phyloP scores from a whole-genome alignment of 2,888 invertebrate species.

The Clunio marinus region DNA sequence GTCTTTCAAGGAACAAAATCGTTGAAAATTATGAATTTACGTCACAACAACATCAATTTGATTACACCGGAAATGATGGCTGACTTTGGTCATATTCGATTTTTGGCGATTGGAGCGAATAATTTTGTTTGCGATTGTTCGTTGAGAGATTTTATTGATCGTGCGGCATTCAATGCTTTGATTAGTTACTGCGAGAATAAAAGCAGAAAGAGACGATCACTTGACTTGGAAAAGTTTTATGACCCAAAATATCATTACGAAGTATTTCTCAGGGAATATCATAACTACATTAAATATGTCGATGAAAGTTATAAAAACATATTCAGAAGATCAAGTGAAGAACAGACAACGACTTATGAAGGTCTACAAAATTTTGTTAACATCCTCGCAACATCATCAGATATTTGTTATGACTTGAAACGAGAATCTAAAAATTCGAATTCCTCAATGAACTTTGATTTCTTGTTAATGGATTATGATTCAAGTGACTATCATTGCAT shows the following conservation, averaged over 20 bases:
- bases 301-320: slow-evolving; percentile 34
- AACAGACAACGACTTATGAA: too few species aligned
- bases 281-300: not conserved
- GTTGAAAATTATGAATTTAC: slow-evolving; percentile 52
- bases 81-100: slow-evolving; percentile 54
- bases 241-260: slow-evolving; percentile 22
- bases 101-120: slow-evolving; percentile 56
- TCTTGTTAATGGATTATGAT: slow-evolving; percentile 27
- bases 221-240: not conserved
- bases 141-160: slow-evolving; percentile 54
- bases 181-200: slow-evolving; percentile 22
- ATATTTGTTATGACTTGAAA: too few species aligned
- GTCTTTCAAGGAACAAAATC: slow-evolving; percentile 50
- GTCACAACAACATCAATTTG: slow-evolving; percentile 56
- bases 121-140: slow-evolving; percentile 58
- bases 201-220: not conserved
- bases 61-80: slow-evolving; percentile 56
- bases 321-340: not conserved
- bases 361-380: too few species aligned
- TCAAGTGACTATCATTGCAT: slow-evolving; percentile 20
- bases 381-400: too few species aligned
- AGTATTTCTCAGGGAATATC: slow-evolving; percentile 17
- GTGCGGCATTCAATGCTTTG: slow-evolving; percentile 44
- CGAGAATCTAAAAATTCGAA: too few species aligned
- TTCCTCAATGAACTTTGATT: slow-evolving; percentile 25